A percentile compares a stretch with the other conserved stretches of the same genome.
Evolutionary conservation across 2,113 vertebrate species (phyloP).

Genomic region (Canis aureus): DNA sequence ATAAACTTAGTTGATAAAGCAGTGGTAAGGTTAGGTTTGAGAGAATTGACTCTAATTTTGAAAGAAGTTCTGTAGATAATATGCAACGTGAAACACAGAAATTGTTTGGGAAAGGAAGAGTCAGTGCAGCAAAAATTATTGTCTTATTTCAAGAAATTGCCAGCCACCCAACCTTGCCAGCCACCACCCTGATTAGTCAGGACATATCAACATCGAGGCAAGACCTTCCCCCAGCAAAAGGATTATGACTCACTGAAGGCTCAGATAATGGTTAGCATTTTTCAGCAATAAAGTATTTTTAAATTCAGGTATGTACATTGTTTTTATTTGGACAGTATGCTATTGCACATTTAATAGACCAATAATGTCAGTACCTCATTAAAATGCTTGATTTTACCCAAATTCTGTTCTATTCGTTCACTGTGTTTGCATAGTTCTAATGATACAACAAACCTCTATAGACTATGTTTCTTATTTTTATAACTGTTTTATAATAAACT

Average conservation of each 20-base stretch:
- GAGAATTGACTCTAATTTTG: neutral
- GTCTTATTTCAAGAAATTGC: neutral
- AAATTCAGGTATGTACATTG: neutral
- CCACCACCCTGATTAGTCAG: neutral
- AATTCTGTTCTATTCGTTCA: neutral
- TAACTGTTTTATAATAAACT: neutral
- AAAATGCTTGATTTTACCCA: neutral
- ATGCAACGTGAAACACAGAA: neutral
- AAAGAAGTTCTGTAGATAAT: neutral
- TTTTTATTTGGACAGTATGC: neutral
- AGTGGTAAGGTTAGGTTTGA: neutral
- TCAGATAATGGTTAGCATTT: neutral
- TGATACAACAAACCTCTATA: neutral
- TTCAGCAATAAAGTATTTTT: neutral
- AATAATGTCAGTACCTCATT: neutral
- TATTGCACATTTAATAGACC: neutral
- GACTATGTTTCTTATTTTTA: neutral
- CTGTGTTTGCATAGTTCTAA: conserved; percentile 19
- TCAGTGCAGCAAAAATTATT: neutral
- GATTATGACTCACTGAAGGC: neutral
- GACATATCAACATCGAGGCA: neutral
- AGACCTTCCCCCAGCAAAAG: neutral
- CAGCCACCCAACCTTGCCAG: neutral
- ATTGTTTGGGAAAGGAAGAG: neutral
- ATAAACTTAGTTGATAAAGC: neutral